Evolutionary conservation across 2,797 vertebrate species (phyloP), one percentile per base, ranked within the genome.

Genomic region (Sebastes miniatus): DNA sequence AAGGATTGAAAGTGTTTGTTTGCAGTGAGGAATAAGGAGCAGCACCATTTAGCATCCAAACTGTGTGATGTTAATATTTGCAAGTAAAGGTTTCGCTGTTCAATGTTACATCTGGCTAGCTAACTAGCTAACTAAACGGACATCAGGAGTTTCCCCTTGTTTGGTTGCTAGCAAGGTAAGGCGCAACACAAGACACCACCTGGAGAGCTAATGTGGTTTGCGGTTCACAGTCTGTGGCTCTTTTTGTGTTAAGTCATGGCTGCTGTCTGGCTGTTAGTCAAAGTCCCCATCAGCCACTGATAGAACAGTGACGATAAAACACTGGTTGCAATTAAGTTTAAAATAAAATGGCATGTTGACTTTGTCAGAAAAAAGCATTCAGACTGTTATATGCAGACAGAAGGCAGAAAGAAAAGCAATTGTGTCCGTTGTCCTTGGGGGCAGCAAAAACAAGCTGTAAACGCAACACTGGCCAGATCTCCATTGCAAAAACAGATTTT

Each of bases 131-230:
- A 22, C 24, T 36, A 29, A 29, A 29, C 22, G 12, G 56, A 58
- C 57, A 59, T 59, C 57, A 18, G 14, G 3, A 9, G 9, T 11
- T 22, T 22, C n/a, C 8, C 52, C 52, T 20, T 9, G 20, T 54
- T 0, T 54, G 20, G 16, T 22, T 16, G 8, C 8, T 22, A 11
- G 20, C 0, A 52, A 52, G 8, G 0, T 54, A 11, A 54, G 0
- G 11, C 0, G 50, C n/a, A 54, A 22, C 50, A 54, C 20, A 8
- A 12, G 34, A 36, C 11, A 36, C 34, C 0, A 12, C 34, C n/a
- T 56, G 22, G 54, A 13, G 22, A 24, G 57, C 13, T 16, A 0
- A 24, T 25, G 54, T 24, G 34, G 34, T 36, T 36, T 12, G 11
- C 2, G 34, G 34, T 36, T 32, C 32, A 39, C 39, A 43, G 6